A percentile compares a stretch with the other conserved stretches of the same genome.
Conservation (phyloP, 2,113 vertebrate genomes). For the Pseudopodoces humilis region DNA sequence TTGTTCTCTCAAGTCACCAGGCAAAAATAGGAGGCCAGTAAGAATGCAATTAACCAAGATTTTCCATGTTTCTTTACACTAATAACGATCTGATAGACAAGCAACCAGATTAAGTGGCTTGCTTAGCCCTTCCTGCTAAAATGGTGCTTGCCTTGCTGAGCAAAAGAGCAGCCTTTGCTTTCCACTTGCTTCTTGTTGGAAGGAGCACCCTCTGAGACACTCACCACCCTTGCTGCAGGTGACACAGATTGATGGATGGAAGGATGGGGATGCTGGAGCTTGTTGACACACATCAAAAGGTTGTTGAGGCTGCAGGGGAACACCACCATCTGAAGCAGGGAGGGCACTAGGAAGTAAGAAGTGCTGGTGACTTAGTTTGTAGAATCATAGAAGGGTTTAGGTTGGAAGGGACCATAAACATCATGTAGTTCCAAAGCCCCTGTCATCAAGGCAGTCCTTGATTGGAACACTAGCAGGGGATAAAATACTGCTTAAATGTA, state of each 20-base stretch:
- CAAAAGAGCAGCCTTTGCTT: not conserved
- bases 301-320: not conserved
- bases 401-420: not conserved
- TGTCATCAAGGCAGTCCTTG: not conserved
- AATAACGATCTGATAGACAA: not conserved
- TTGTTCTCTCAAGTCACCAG: not conserved
- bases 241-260: not conserved
- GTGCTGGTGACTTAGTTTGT: not conserved
- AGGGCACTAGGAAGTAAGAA: not conserved
- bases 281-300: not conserved
- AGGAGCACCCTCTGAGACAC: not conserved
- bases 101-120: not conserved
- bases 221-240: not conserved
- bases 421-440: not conserved
- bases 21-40: not conserved
- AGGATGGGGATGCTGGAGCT: not conserved
- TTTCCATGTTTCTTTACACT: not conserved
- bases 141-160: not conserved
- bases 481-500: not conserved
- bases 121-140: not conserved
- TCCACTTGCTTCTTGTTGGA: not conserved
- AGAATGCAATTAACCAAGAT: not conserved
- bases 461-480: not conserved
- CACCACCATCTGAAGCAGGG: not conserved
- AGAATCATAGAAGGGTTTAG: not conserved